Evolutionary conservation across 2,888 invertebrate genomes (phyloP).

Genomic region (Eupeodes latifasciatus): DNA sequence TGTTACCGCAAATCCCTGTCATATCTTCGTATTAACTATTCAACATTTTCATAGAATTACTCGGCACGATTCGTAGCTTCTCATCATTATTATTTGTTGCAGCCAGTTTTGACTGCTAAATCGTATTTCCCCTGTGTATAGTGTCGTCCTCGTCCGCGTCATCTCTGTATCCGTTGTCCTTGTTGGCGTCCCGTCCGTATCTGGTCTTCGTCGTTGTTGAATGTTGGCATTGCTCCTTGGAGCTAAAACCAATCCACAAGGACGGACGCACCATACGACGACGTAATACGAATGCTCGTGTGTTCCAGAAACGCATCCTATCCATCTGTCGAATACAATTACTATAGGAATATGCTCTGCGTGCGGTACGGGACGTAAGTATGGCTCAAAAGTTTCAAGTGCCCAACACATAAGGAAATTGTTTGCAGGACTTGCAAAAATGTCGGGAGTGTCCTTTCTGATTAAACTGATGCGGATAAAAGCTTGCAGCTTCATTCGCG

Average conservation of each 20-base stretch:
- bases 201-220: too few relatives aligned
- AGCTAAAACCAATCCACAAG: constrained; percentile 29
- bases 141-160: not conserved
- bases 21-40: constrained; percentile 59
- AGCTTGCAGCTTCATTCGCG: constrained; percentile 15
- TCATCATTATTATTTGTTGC: constrained; percentile 26
- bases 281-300: constrained; percentile 10
- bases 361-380: not conserved
- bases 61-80: constrained; percentile 34
- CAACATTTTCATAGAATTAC: constrained; percentile 58
- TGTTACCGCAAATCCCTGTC: constrained; percentile 51
- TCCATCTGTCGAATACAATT: constrained; percentile 19
- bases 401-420: constrained; percentile 33
- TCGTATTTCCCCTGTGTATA: constrained; percentile 36
- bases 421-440: constrained; percentile 47
- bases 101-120: constrained; percentile 26
- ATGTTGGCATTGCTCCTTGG: constrained; percentile 18
- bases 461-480: constrained; percentile 60
- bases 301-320: constrained; percentile 38
- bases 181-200: too few relatives aligned
- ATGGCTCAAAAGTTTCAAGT: constrained; percentile 45
- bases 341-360: not conserved
- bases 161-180: not conserved
- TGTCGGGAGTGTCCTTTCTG: constrained; percentile 52
- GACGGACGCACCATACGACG: constrained; percentile 8